phyloP scores from a whole-genome alignment of 2,797 vertebrate species.

The Eospalax fontanierii region DNA sequence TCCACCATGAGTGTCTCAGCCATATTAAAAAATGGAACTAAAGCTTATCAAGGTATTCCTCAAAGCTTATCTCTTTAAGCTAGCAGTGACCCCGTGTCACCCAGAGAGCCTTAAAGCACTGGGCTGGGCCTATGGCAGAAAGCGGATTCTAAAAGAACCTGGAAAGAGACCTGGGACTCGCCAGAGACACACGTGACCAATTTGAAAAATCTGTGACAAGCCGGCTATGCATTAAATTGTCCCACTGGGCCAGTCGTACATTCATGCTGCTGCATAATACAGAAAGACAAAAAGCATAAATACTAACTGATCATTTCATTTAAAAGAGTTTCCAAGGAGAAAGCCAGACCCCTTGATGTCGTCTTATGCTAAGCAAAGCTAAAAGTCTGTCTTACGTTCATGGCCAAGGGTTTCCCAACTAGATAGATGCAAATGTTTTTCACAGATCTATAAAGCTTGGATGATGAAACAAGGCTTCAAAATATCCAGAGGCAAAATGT shows the following conservation, averaged over 20 bases:
- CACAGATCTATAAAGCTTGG: constrained; percentile 22
- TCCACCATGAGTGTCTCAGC: constrained; percentile 17
- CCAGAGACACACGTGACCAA: neutral
- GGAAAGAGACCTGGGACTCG: neutral
- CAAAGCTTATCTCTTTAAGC: constrained; percentile 46
- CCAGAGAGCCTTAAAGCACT: neutral
- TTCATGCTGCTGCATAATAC: constrained; percentile 14
- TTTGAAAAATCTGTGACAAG: constrained; percentile 27
- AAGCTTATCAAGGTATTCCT: constrained; percentile 30
- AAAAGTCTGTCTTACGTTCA: neutral
- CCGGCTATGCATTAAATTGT: neutral
- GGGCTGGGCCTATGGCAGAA: neutral
- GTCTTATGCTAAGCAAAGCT: neutral
- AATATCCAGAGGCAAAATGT: neutral
- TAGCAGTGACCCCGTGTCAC: neutral
- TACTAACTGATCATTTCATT: constrained; percentile 71
- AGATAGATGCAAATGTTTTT: constrained; percentile 5
- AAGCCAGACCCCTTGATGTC: neutral
- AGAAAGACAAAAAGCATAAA: constrained; percentile 52
- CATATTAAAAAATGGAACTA: constrained; percentile 6
- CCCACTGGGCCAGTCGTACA: neutral
- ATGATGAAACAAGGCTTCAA: constrained; percentile 27
- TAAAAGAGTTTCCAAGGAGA: neutral
- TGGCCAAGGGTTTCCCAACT: constrained; percentile 13
- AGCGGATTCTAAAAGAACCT: constrained; percentile 20